Percentiles rank a stretch among this genome's conserved stretches.
Conservation (phyloP, 2,797 vertebrate genomes). For the Lagothrix lagotricha region DNA sequence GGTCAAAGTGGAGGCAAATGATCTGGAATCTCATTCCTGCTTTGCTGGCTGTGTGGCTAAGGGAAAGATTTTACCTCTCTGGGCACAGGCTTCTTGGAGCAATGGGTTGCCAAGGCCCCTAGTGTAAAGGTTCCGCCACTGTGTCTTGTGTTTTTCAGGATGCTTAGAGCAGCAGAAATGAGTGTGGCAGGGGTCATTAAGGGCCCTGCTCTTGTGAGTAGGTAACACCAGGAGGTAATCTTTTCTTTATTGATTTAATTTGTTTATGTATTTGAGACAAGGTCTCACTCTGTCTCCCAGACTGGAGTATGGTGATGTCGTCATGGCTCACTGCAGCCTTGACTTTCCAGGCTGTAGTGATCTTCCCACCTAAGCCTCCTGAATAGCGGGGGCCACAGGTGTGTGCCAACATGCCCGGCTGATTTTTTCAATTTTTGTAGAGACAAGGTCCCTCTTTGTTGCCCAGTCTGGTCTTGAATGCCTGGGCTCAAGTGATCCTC, state of each 20-base stretch:
- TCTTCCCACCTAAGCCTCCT: background rate
- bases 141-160: background rate
- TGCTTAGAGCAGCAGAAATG: background rate
- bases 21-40: background rate
- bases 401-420: background rate
- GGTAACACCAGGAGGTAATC: background rate
- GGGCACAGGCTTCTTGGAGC: background rate
- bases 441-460: background rate
- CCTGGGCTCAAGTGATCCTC: background rate
- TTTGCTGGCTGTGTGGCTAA: background rate
- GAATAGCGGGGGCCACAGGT: background rate
- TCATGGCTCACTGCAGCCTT: background rate
- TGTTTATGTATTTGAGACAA: background rate
- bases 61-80: background rate
- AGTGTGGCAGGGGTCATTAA: background rate
- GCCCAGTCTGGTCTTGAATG: background rate
- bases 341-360: background rate
- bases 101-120: background rate
- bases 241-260: background rate
- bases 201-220: background rate
- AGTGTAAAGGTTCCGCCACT: background rate
- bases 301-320: background rate
- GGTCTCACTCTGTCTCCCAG: background rate
- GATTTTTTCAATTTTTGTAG: background rate
- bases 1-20: background rate